phyloP scores from a whole-genome alignment of 2,888 invertebrate species.

The Cephus pygmeus region DNA sequence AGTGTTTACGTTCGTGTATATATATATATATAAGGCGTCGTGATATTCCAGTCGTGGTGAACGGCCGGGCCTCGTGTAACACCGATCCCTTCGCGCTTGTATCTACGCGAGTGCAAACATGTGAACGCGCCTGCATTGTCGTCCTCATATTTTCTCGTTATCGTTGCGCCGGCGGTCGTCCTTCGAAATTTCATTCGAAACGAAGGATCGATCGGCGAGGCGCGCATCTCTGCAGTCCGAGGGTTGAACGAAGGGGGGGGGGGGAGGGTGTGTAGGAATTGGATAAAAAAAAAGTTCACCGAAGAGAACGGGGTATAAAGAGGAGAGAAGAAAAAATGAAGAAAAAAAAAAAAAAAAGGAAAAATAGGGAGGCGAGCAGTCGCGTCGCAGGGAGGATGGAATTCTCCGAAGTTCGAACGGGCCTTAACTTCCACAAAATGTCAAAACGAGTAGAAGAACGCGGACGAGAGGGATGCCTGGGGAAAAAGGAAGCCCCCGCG shows the following conservation, averaged over 20 bases:
- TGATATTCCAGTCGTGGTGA: background rate
- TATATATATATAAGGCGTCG: background rate
- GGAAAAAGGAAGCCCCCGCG: conserved; percentile 35
- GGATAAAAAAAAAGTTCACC: conserved; percentile 10
- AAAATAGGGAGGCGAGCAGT: conserved; percentile 15
- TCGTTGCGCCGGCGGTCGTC: background rate
- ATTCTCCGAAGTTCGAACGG: conserved; percentile 46
- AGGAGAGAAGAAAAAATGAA: conserved; percentile 12
- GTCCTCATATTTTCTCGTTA: background rate
- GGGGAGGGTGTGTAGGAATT: conserved; percentile 3
- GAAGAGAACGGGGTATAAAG: background rate
- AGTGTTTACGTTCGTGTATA: background rate
- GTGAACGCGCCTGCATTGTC: background rate
- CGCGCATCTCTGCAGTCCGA: conserved; percentile 23
- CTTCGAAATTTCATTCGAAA: conserved; percentile 22
- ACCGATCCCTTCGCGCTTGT: background rate
- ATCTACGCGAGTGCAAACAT: background rate
- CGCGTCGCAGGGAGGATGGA: conserved; percentile 45
- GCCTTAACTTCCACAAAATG: conserved; percentile 52
- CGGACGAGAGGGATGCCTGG: conserved; percentile 4
- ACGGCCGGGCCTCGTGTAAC: background rate
- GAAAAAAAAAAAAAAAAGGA: too few species aligned
- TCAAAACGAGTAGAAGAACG: conserved; percentile 45
- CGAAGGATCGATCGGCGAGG: conserved; percentile 41
- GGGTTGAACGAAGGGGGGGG: background rate